These are phyloP conservation scores for Xiphorhynchus elegans DNA, from an alignment of 2,113 vertebrate genomes.

Conservation along the genomic window DNA sequence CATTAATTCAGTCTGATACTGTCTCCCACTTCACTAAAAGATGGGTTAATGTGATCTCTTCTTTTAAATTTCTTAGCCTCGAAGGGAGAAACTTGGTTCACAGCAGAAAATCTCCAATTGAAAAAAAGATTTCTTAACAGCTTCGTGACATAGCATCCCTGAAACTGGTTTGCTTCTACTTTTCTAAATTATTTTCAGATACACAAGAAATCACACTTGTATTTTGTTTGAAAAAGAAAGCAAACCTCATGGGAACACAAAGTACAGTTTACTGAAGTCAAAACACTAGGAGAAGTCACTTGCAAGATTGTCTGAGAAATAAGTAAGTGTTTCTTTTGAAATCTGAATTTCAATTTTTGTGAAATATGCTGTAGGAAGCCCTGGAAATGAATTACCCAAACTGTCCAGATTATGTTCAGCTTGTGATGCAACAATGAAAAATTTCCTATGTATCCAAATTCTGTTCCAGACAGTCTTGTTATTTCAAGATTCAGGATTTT, in stretches of 20 bases:
- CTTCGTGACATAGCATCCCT: slow-evolving; percentile 8
- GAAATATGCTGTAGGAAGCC: not conserved
- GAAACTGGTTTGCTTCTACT: slow-evolving; percentile 54
- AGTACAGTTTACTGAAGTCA: slow-evolving; percentile 22
- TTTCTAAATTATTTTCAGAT: slow-evolving; percentile 50
- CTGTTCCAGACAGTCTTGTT: not conserved
- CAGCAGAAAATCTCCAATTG: not conserved
- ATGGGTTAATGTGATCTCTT: not conserved
- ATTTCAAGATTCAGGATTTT: not conserved
- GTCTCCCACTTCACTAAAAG: slow-evolving; percentile 14
- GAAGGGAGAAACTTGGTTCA: not conserved
- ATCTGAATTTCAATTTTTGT: not conserved
- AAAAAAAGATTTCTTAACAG: slow-evolving; percentile 40
- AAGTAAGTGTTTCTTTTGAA: not conserved
- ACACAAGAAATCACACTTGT: slow-evolving; percentile 28
- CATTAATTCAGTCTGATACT: slow-evolving; percentile 17
- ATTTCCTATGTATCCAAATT: not conserved
- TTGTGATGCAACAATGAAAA: not conserved
- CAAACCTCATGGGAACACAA: not conserved
- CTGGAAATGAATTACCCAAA: not conserved
- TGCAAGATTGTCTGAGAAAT: not conserved
- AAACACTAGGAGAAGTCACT: not conserved
- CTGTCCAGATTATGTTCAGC: not conserved
- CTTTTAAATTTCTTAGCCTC: not conserved
- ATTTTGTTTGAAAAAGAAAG: slow-evolving; percentile 27